Conservation (phyloP, 2,797 vertebrate genomes). For the Astyanax mexicanus region DNA sequence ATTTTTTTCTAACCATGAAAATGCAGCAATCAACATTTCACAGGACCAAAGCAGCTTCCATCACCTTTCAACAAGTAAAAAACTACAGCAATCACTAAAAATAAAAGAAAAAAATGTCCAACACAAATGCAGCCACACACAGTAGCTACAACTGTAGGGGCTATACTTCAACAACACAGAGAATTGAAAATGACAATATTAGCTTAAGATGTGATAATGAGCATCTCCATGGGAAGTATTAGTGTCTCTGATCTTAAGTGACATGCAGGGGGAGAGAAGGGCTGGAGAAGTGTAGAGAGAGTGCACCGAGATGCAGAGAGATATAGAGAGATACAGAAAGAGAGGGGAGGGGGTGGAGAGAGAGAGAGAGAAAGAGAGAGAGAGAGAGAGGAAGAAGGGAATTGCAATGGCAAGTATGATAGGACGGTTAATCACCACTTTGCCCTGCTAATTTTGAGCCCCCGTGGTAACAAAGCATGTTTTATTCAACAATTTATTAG, state of each 20-base stretch:
- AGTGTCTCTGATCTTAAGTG: slow-evolving; percentile 55
- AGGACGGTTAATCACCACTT: slow-evolving; percentile 84
- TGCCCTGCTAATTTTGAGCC: slow-evolving; percentile 81
- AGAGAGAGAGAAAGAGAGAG: no score
- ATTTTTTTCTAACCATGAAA: no score
- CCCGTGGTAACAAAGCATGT: slow-evolving; percentile 85
- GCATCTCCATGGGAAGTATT: slow-evolving; percentile 55
- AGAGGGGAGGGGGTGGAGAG: slow-evolving; percentile 29
- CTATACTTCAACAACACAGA: slow-evolving; percentile 45
- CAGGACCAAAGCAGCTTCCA: no score
- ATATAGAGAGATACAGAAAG: slow-evolving; percentile 9
- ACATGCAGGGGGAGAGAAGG: slow-evolving; percentile 50
- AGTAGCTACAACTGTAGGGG: slow-evolving; percentile 40
- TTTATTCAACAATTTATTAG: slow-evolving; percentile 84
- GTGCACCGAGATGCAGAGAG: slow-evolving; percentile 32
- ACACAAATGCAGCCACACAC: slow-evolving; percentile 35
- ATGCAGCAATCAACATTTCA: no score
- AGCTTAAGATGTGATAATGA: slow-evolving; percentile 54
- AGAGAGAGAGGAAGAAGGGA: slow-evolving; percentile 66
- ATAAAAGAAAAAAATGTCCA: slow-evolving; percentile 38
- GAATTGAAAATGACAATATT: slow-evolving; percentile 52
- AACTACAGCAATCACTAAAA: slow-evolving; percentile 33
- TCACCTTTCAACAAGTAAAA: slow-evolving; percentile 35
- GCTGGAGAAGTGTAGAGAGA: slow-evolving; percentile 52
- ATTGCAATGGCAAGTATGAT: slow-evolving; percentile 79